Base-by-base conservation (phyloP, 2,888 invertebrate species). In the Campoletis raptor region DNA sequence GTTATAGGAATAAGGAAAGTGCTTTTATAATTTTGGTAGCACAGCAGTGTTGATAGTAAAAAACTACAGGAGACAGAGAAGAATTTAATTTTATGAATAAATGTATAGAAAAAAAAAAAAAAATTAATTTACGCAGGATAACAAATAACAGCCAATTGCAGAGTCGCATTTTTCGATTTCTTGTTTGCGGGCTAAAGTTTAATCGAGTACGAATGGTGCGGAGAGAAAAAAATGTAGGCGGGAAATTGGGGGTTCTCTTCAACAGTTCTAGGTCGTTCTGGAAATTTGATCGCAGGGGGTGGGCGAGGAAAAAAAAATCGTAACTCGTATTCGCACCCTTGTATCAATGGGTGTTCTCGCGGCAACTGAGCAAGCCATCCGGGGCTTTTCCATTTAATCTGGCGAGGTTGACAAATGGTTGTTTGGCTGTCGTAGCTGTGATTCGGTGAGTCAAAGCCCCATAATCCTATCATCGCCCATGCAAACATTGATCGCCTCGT, bases 381-480 rank as follows among this genome's bases (percentile, higher is more conserved):
- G 74, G 84, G 92, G 92, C 92, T 93, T 91, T 61, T 91, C 91
- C 89, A 89, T 92, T 93, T 94, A 93, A 94, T 93, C 93, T 93
- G 66, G 82, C 91, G 89, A 90, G 90, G 92, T 87, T 93, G 93
- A 93, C 93, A 93, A 94, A 93, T 93, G 92, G 92, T 89, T 90
- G 90, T 89, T 90, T 87, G 81, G 79, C 79, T 87, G 81, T 82
- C 82, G 83, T 48, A 69, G 83, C 91, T 89, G 92, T 91, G 93
- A 93, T 93, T 93, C 90, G 92, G 90, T 91, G 93, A 93, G 90
- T 93, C 92, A 91, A 93, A 92, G 79, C 87, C 84, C 86, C 90
- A 88, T 92, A 92, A 92, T 92, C 93, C 91, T 89, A 91, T 93
- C 92, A 90, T 92, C 92, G 85, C 82, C 90, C 93, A 91, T 90